Evolutionary conservation across 92 coral and sea anemone species (phyloP), one percentile per base, ranked within the genome.

Genomic region (Porites cylindrica): DNA sequence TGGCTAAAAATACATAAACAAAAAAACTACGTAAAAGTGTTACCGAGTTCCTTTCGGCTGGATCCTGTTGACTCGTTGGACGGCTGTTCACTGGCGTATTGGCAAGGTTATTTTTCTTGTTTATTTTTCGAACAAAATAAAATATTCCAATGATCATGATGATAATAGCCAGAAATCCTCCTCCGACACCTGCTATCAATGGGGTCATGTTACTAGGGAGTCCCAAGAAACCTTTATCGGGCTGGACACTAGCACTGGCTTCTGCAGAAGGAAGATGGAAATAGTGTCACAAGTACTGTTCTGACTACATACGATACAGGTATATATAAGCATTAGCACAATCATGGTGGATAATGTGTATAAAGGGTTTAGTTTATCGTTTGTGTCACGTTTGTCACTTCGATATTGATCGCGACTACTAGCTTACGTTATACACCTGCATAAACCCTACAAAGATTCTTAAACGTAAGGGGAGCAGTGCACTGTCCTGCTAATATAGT

Each of bases 81-180:
- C 95, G 79, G 73, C 94, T 91, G 76, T 93, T 86, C 24, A 68
- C 72, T 7, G 94, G 88, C 1, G 94, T 72, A 16, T 68, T 87
- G 10, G 70, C 82, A 0, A 93, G 90, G 14, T 90, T 92, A 16
- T 86, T 85, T 18, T 91, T 87, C 65, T 94, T 91, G 61, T 97
- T 94, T 65, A 95, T 86, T 85, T 94, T 94, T 87, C 97, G 82
- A 62, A 97, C 92, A 64, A 94, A 90, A 67, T 96, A 93, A 79
- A 93, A 89, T 10, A 94, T 84, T 9, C 89, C 95, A 38, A 93
- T 86, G 68, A 97, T 97, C 68, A 89, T 92, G 66, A 97, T 90
- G 8, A 92, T 90, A 1, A 97, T 87, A 20, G 89, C 90, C 20
- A 97, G 13, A 74, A 97, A 95, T 9, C 96, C 99, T 18, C 98